phyloP scores from a whole-genome alignment of 2,797 vertebrate species.

The Trichosurus vulpecula region DNA sequence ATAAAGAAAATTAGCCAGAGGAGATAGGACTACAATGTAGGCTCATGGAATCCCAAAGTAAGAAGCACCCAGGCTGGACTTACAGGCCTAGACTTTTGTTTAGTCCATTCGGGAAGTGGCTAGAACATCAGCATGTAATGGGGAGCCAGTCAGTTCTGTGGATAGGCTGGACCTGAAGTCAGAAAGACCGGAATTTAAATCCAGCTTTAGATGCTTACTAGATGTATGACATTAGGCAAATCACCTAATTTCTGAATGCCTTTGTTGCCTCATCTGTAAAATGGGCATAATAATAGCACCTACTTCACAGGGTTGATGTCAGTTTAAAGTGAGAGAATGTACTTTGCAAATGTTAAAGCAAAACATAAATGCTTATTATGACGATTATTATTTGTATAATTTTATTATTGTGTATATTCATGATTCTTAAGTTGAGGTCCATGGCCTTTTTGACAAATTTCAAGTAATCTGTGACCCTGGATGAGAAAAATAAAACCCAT shows the following conservation, averaged over 20 bases:
- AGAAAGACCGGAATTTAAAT: background rate
- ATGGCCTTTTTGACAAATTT: background rate
- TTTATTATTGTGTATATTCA: background rate
- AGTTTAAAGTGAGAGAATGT: background rate
- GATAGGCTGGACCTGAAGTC: background rate
- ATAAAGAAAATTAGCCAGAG: background rate
- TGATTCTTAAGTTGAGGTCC: background rate
- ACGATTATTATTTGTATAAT: background rate
- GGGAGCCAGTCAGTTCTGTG: background rate
- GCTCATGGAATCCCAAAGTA: background rate
- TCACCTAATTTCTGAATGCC: background rate
- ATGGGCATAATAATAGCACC: too few relatives aligned
- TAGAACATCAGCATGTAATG: background rate
- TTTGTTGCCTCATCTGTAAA: background rate
- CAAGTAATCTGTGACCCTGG: background rate
- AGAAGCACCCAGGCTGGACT: background rate
- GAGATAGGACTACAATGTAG: background rate
- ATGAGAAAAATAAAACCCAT: background rate
- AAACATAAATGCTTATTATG: background rate
- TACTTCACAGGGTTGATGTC: background rate
- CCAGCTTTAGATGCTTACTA: background rate
- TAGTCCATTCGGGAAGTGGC: background rate
- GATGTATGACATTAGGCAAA: background rate
- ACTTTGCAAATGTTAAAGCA: background rate
- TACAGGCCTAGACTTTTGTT: background rate